Conservation (phyloP, 2,888 invertebrate species). For the Drepanosiphum platanoidis region DNA sequence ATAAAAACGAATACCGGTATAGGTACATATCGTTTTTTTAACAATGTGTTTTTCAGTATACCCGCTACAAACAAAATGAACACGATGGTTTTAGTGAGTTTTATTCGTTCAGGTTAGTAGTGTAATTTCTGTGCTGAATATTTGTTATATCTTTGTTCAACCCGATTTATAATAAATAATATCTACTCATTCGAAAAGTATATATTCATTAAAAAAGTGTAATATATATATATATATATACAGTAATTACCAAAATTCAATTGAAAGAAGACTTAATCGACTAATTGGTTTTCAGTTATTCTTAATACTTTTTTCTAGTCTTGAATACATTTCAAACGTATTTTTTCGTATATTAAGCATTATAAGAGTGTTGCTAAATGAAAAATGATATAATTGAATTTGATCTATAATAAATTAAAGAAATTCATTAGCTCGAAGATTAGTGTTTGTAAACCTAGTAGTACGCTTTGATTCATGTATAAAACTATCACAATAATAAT, state of each 20-base stretch:
- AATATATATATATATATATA: background rate
- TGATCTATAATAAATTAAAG: too few species aligned
- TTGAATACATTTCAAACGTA: background rate
- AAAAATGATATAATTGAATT: too few species aligned
- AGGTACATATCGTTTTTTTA: background rate
- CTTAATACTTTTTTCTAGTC: background rate
- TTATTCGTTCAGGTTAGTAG: background rate
- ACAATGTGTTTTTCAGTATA: background rate
- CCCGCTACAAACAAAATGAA: background rate
- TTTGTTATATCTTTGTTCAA: background rate
- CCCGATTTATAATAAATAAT: background rate
- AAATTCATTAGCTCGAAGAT: too few species aligned
- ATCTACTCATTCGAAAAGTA: background rate
- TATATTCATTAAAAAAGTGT: background rate
- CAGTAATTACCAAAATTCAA: background rate
- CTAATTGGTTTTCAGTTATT: background rate
- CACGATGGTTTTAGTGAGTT: background rate
- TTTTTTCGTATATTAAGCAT: too few species aligned
- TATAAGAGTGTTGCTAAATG: too few species aligned
- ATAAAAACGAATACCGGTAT: conserved; percentile 25
- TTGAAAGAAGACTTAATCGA: background rate
- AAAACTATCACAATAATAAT: background rate
- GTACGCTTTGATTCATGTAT: too few species aligned
- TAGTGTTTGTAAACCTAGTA: too few species aligned
- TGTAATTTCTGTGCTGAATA: background rate